Base-by-base conservation (phyloP, 2,113 vertebrate species). In the Barnardius zonarius region DNA sequence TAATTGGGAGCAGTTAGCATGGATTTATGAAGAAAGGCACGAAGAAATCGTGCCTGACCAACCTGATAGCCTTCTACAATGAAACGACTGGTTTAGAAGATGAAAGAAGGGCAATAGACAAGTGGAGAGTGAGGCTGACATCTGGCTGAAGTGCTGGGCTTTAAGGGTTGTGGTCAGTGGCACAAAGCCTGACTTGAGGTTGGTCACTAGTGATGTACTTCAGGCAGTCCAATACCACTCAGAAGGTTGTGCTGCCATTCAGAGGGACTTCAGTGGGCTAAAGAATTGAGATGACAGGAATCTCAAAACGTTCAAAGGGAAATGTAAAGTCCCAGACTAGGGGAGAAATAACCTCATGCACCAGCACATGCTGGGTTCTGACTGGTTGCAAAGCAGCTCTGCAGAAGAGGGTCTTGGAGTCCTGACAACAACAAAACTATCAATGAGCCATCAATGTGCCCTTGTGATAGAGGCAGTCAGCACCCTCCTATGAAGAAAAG, bases 401-500 rank as follows among this genome's bases (percentile, higher is more conserved):
- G 23, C 44, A 43, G 24, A 76, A 57, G 20, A 63, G 11, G 19
- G 1, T 63, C 46, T 61, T 2, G 1, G 46, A 59, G 6, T n/a
- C 28, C 22, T 66, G 4, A 30, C 51, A 43, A 27, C 31, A n/a
- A 39, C 10, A 31, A 35, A 51, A 17, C 13, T 35, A 20, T 44
- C 3, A 10, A 51, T 0, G 4, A 49, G 6, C 14, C 28, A 15
- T 22, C 9, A 51, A 41, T 3, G 10, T 39, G 9, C 33, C 33
- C n/a, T 59, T 44, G 13, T 43, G 43, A 11, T n/a, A 83, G 59
- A 77, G 39, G n/a, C 28, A 62, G 27, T 15, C 48, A 72, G 33
- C 22, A 66, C 33, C 9, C 15, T 80, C 33, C 17, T 28, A 20
- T 24, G 33, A 88, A 54, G n/a, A 73, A 78, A 49, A 90, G 1